Base-by-base conservation (phyloP, 2,888 invertebrate species). In the Strigamia transsilvanica region DNA sequence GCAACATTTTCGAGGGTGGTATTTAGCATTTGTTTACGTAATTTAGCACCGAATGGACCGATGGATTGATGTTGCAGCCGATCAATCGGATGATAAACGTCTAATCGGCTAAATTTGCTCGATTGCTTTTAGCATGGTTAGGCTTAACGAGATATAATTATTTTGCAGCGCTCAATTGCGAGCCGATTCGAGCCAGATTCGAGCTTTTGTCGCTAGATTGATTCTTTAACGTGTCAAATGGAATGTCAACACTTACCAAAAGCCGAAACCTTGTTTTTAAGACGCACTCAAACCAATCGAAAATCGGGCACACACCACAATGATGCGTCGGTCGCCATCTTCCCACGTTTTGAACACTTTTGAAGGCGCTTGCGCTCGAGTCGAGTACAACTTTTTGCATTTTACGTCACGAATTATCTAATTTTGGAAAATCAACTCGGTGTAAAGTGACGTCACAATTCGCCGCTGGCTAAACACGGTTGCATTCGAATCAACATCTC, bases 91-190 rank as follows among this genome's bases (percentile, higher is more conserved):
- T 7, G 6, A 7, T 61, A 61, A 61, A 61, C 23, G n/a, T 21
- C 2, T 61, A 61, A 23, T 21, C 4, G 1, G 21, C 23, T 2
- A 21, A 61, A 61, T 61, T 61, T 21, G n/a, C 23, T 61, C 61
- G 18, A 61, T 61, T 61, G 21, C 23, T 61, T 61, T 61, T n/a
- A 61, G 61, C 61, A 61, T 61, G 61, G 61, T 61, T 61, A 61
- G 61, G 61, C 61, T 61, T 61, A 61, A 61, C 61, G 61, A n/a
- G 61, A 61, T 61, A 61, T 61, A 61, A 61, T 61, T 61, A 61
- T 61, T 61, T 61, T 61, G 61, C 9, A 61, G 61, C 23, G 21
- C 21, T 21, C 61, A 61, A 23, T 61, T 61, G 18, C 23, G 18
- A 4, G 23, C 61, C 23, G 61, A 61, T 61, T 23, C 21, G 61